Evolutionary conservation across 2,888 invertebrate species (phyloP).

Genomic region (Leistus spinibarbis): DNA sequence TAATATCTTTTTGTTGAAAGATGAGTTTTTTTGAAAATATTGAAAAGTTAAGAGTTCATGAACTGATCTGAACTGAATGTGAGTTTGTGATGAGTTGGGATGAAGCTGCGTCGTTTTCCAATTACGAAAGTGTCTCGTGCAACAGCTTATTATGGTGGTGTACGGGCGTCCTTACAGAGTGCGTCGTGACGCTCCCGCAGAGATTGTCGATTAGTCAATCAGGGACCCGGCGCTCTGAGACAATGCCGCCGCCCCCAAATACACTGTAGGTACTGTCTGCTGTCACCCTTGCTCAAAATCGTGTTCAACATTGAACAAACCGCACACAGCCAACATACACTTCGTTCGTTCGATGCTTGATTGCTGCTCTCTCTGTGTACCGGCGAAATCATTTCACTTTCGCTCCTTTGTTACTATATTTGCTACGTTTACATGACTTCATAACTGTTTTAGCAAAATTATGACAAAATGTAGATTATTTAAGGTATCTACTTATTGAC

Average conservation of each 20-base stretch:
- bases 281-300: neutral
- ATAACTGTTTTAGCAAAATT: too few relatives aligned
- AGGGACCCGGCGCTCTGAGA: slow-evolving; percentile 7
- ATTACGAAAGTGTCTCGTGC: slow-evolving; percentile 43
- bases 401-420: neutral
- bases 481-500: too few relatives aligned
- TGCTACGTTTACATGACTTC: neutral
- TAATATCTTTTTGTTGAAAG: too few relatives aligned
- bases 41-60: too few relatives aligned
- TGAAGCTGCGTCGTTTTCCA: slow-evolving; percentile 41
- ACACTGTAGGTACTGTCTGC: neutral
- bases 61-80: too few relatives aligned
- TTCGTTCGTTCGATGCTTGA: neutral
- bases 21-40: too few relatives aligned
- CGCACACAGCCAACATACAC: too few relatives aligned
- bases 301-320: neutral
- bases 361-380: neutral
- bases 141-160: slow-evolving; percentile 42
- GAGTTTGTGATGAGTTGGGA: neutral
- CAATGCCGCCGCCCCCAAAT: slow-evolving; percentile 5
- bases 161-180: neutral
- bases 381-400: neutral
- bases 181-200: slow-evolving; percentile 10
- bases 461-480: too few relatives aligned
- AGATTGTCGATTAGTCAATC: slow-evolving; percentile 14